Base-by-base conservation (phyloP, 1,140 invertebrate genomes). In the Zaprionus capensis region DNA sequence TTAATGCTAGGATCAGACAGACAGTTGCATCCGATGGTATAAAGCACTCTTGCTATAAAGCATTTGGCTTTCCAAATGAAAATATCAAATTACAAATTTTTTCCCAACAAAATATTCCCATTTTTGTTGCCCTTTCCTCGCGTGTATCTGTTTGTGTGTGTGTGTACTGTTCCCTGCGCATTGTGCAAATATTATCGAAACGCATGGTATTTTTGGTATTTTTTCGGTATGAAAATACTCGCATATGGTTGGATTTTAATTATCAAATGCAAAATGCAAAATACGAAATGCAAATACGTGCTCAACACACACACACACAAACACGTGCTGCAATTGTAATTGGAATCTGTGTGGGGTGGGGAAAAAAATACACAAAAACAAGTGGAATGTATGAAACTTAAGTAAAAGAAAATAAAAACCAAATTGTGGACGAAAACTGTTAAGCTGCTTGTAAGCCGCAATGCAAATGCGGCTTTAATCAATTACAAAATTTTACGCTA, bases 381-480 rank as follows among this genome's bases (percentile, higher is more conserved):
- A 51, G 20, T 22, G 46, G 46, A 14, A 20, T 22, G 46, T 9
- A 17, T 17, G 46, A 70, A 46, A 78, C 28, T 57, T 17, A 51
- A 76, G 34, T 63, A 66, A 71, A 63, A 68, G 55, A 63, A 71
- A 70, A 57, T 55, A 59, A 65, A 41, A 64, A 51, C 61, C 38
- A 67, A 68, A 66, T 67, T 53, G 58, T 41, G 49, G 41, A 2
- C 49, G 71, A 58, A 83, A 85, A 84, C 81, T 87, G 84, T 84
- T 90, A 88, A 88, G 85, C 85, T 84, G 81, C 76, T 90, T 77
- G 85, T 88, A 88, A 88, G 81, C 85, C 86, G 72, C 78, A 85
- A 80, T 82, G 85, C 85, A 88, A 88, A 88, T 88, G 76, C 78
- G 85, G 85, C 85, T 88, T 88, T 88, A 88, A 88, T 90, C 85